These are phyloP conservation scores for Drosophila funebris DNA, from an alignment of 1,140 invertebrate genomes.

Conservation along the genomic window DNA sequence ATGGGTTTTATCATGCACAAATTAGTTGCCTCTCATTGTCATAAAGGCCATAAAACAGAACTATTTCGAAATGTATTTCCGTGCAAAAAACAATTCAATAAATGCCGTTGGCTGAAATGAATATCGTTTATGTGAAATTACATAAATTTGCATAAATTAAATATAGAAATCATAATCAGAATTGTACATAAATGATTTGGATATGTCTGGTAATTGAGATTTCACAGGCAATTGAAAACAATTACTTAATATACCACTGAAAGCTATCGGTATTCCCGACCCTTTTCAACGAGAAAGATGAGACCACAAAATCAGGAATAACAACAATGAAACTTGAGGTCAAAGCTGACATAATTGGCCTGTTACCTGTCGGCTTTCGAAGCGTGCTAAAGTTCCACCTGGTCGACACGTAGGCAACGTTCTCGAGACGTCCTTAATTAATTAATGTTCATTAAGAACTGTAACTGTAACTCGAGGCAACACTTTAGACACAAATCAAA, in stretches of 20 bases:
- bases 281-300: neutral
- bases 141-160: conserved; percentile 37
- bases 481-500: conserved; percentile 71
- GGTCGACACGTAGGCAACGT: conserved; percentile 38
- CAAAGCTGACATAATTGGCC: conserved; percentile 57
- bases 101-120: conserved; percentile 1
- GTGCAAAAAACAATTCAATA: conserved; percentile 23
- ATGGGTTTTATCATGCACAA: conserved; percentile 54
- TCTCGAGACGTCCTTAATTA: conserved; percentile 60
- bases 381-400: conserved; percentile 45
- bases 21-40: conserved; percentile 37
- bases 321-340: conserved; percentile 5
- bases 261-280: neutral
- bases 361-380: conserved; percentile 35
- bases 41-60: conserved; percentile 25
- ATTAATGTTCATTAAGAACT: conserved; percentile 75
- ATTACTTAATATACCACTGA: conserved; percentile 21
- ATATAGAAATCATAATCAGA: conserved; percentile 9
- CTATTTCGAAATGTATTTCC: conserved; percentile 20
- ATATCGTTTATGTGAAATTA: conserved; percentile 13
- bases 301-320: conserved; percentile 17
- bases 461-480: conserved; percentile 50
- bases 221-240: conserved; percentile 31
- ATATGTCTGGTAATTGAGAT: neutral
- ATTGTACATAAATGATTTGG: neutral